These are phyloP conservation scores for Turritopsis dohrnii DNA, from an alignment of 30 jellyfish, hydroid and myxozoan species.

Conservation along the genomic window DNA sequence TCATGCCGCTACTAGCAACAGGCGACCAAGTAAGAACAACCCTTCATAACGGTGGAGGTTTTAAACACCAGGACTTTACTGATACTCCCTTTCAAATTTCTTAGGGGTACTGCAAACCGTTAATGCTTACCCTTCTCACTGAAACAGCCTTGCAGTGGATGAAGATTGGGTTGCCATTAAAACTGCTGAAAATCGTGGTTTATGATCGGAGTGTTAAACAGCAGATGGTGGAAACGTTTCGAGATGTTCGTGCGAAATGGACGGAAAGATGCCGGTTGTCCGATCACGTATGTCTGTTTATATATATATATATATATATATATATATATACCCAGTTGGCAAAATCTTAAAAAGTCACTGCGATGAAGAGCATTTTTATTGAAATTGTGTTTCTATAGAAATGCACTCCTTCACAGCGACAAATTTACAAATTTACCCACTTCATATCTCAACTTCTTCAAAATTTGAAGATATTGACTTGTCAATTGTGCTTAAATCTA, in stretches of 20 bases:
- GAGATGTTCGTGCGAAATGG: not conserved
- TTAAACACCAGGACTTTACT: conserved; percentile 7
- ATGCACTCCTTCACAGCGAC: too few relatives aligned
- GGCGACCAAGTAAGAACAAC: conserved; percentile 38
- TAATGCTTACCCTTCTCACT: conserved; percentile 53
- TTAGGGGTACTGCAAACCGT: conserved; percentile 44
- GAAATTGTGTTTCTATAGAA: too few relatives aligned
- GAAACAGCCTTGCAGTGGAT: conserved; percentile 77
- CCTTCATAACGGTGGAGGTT: conserved; percentile 15
- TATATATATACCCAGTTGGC: too few relatives aligned
- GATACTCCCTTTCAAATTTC: conserved; percentile 3
- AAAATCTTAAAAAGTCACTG: too few relatives aligned
- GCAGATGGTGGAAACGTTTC: not conserved
- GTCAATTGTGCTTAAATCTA: not conserved
- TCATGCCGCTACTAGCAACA: conserved; percentile 63
- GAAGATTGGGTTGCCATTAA: conserved; percentile 61
- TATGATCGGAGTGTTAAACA: conserved; percentile 22
- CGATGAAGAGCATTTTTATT: too few relatives aligned
- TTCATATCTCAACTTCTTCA: too few relatives aligned
- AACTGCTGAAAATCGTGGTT: conserved; percentile 46
- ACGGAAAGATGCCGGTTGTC: not conserved
- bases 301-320: too few relatives aligned
- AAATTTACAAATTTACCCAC: too few relatives aligned
- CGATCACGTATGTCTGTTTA: not conserved
- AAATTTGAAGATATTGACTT: too few relatives aligned